phyloP scores from a whole-genome alignment of 1,140 invertebrate genomes.

The Melitaea cinxia region DNA sequence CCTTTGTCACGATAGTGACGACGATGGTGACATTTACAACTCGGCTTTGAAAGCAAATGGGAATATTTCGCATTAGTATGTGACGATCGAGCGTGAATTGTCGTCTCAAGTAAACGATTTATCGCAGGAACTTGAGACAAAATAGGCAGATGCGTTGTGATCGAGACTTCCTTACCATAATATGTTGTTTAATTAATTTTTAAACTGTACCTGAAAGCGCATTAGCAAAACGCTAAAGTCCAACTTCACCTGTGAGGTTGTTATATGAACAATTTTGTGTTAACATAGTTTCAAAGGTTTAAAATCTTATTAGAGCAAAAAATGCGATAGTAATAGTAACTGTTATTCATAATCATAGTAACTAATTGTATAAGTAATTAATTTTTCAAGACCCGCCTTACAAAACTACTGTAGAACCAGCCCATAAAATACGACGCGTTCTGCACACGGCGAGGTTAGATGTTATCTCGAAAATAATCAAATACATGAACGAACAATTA shows the following conservation, averaged over 20 bases:
- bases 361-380: background rate
- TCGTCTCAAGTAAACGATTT: slow-evolving; percentile 16
- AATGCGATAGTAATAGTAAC: too few species aligned
- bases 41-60: slow-evolving; percentile 15
- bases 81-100: background rate
- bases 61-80: slow-evolving; percentile 19
- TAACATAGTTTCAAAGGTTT: too few species aligned
- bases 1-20: slow-evolving; percentile 15
- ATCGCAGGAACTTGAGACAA: background rate
- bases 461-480: slow-evolving; percentile 27
- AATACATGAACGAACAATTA: slow-evolving; percentile 31
- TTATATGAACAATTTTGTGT: too few species aligned
- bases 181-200: background rate
- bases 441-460: slow-evolving; percentile 17
- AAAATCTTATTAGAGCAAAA: too few species aligned
- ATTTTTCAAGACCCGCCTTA: background rate
- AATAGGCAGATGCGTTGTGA: background rate
- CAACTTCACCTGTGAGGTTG: background rate
- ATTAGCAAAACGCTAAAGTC: background rate
- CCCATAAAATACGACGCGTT: slow-evolving; percentile 8
- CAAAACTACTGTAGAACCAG: background rate
- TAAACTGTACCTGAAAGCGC: background rate
- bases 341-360: background rate
- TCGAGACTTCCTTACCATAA: background rate
- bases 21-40: slow-evolving; percentile 4